Evolutionary conservation across 2,113 vertebrate species (phyloP), one percentile per base, ranked within the genome.

Genomic region (Lagenorhynchus albirostris): DNA sequence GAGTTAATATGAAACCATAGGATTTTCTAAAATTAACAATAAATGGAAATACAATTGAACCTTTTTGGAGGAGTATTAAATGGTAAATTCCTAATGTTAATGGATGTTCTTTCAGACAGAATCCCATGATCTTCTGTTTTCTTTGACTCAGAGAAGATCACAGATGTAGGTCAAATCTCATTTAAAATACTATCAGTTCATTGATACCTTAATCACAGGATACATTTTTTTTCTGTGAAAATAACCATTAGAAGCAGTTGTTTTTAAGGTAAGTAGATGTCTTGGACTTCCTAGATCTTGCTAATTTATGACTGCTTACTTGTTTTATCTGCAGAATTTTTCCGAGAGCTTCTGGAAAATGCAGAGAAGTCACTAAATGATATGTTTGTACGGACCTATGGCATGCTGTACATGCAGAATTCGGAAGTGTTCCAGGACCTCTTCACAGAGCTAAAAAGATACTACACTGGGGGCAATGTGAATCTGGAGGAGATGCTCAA

Each of bases 401-500:
- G 99, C 47, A 99, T 99, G 98, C 98, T 99, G 58, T 99, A 99
- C 98, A 99, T 99, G 99, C 99, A 99, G 98, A 99, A 99, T 98
- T 99, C 99, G 0, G 99, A 99, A 98, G 99, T 99, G 36, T 99
- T 99, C 98, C 99, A 99, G 98, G 99, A 99, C 96, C 99, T 99
- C 96, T 99, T 99, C 97, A 99, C 99, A 0, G 99, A 99, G 97
- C 98, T 99, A 18, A 99, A 99, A 97, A 99, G 99, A 0, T 99
- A 99, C 98, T 99, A 99, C 98, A 99, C 99, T 0, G 99, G 99
- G 8, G 99, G 99, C 86, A 99, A 99, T 0, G 99, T 99, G 73
- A 99, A 99, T 98, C 98, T 99, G 98, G 99, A 99, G 96, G 99
- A 99, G 97, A 99, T 99, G 99, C 98, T 99, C 79, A 99, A 99